phyloP scores from a whole-genome alignment of 2,888 invertebrate species.

The Eristalinus sepulchralis region DNA sequence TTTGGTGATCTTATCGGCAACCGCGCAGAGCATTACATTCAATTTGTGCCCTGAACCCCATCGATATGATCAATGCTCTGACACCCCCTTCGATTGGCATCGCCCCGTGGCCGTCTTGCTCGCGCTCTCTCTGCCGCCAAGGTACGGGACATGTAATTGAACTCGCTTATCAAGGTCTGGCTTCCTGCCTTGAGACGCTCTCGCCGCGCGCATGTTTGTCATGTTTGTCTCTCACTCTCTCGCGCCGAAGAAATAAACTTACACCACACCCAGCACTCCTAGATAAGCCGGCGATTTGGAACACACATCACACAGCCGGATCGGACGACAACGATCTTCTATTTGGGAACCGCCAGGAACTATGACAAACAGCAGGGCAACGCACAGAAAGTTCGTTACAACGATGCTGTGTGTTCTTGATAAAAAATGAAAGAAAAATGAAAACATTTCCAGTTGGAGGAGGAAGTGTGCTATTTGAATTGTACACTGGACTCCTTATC shows the following conservation, averaged over 20 bases:
- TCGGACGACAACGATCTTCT: neutral
- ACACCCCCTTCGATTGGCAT: neutral
- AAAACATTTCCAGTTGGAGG: neutral
- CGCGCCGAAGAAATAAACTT: neutral
- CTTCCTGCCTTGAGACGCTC: slow-evolving; percentile 33
- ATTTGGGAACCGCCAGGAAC: neutral
- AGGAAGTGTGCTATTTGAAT: slow-evolving; percentile 31
- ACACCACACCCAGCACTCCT: neutral
- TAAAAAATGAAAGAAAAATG: neutral
- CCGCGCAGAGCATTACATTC: slow-evolving; percentile 18
- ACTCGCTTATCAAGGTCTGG: slow-evolving; percentile 52
- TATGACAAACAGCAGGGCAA: neutral
- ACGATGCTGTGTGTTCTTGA: slow-evolving; percentile 7
- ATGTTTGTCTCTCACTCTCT: neutral
- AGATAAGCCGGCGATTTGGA: neutral
- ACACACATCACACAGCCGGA: neutral
- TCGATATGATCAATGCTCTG: neutral
- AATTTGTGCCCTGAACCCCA: slow-evolving; percentile 32
- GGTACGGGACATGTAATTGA: slow-evolving; percentile 48
- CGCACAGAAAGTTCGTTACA: neutral
- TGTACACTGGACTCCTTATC: slow-evolving; percentile 35
- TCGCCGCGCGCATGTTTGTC: neutral
- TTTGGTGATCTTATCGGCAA: slow-evolving; percentile 45
- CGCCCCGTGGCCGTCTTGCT: neutral
- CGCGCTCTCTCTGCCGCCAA: neutral